A percentile compares a stretch with the other conserved stretches of the same genome.
These are phyloP conservation scores for Ormyrus pomaceus DNA, from an alignment of 2,888 invertebrate species.

Conservation along the genomic window DNA sequence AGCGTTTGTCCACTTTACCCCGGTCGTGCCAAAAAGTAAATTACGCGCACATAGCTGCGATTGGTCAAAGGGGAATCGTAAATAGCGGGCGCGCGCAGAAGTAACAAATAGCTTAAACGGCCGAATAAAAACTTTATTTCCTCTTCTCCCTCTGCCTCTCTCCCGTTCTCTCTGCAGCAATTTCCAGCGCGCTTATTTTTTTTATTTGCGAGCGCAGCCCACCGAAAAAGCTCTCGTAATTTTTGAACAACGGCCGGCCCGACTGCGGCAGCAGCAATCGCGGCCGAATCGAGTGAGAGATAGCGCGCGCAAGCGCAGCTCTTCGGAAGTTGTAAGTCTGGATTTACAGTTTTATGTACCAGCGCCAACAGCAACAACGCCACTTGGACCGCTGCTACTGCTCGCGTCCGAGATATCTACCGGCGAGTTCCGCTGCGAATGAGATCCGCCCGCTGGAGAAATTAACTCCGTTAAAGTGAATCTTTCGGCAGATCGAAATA, in stretches of 20 bases:
- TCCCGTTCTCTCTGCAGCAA: too few relatives aligned
- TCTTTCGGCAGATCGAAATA: not conserved
- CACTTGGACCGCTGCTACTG: too few relatives aligned
- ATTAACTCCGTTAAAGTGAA: conserved; percentile 18
- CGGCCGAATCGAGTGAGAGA: not conserved
- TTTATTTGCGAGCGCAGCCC: not conserved
- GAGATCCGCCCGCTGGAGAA: not conserved
- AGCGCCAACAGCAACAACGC: not conserved
- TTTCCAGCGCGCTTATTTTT: not conserved
- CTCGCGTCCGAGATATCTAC: too few relatives aligned
- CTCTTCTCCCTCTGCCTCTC: too few relatives aligned
- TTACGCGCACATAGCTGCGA: too few relatives aligned
- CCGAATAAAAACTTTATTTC: too few relatives aligned
- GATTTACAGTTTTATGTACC: conserved; percentile 8
- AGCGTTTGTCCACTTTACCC: too few relatives aligned
- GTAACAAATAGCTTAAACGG: too few relatives aligned
- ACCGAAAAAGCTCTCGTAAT: conserved; percentile 7
- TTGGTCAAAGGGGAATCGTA: too few relatives aligned
- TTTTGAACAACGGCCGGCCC: not conserved
- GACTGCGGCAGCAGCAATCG: conserved; percentile 1
- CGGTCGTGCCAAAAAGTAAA: too few relatives aligned
- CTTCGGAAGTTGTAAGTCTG: not conserved
- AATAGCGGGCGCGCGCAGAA: too few relatives aligned
- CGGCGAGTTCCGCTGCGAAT: not conserved
- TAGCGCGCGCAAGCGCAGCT: not conserved